A percentile compares a stretch with the other conserved stretches of the same genome.
Conservation (phyloP, 2,797 vertebrate species). For the Fistularia commersonii region DNA sequence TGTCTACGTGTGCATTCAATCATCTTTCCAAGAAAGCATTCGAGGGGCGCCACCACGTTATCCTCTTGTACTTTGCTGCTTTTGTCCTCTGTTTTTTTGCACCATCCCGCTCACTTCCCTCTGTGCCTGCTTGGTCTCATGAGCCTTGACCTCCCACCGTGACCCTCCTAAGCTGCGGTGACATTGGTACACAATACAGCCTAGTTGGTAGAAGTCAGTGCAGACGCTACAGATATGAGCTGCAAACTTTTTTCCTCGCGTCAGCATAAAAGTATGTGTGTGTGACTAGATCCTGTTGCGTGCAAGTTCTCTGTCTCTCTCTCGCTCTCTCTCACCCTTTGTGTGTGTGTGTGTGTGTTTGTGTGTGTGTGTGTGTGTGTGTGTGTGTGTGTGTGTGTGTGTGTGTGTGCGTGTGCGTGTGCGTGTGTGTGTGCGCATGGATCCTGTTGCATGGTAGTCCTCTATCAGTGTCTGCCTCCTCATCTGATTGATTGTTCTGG, state of each 20-base stretch:
- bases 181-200: conserved; percentile 64
- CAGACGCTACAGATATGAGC: conserved; percentile 70
- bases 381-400: conserved; percentile 14
- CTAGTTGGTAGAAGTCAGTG: conserved; percentile 68
- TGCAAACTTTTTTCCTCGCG: conserved; percentile 69
- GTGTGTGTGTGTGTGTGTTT: conserved; percentile 3
- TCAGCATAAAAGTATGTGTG: conserved; percentile 74
- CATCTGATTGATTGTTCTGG: conserved; percentile 81
- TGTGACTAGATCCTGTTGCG: conserved; percentile 70
- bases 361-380: conserved; percentile 11
- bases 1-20: conserved; percentile 18
- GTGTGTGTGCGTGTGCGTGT: conserved; percentile 10
- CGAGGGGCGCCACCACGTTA: conserved; percentile 33
- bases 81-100: conserved; percentile 41
- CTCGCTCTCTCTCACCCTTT: conserved; percentile 9
- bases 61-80: conserved; percentile 34
- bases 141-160: conserved; percentile 57
- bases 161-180: conserved; percentile 57
- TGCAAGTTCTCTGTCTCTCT: conserved; percentile 56
- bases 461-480: conserved; percentile 76
- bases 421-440: conserved; percentile 40
- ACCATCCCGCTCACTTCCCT: conserved; percentile 40
- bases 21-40: conserved; percentile 36
- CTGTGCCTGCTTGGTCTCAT: conserved; percentile 44
- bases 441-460: conserved; percentile 79